Conservation (phyloP, 2,797 vertebrate species). For the Mus spretus region DNA sequence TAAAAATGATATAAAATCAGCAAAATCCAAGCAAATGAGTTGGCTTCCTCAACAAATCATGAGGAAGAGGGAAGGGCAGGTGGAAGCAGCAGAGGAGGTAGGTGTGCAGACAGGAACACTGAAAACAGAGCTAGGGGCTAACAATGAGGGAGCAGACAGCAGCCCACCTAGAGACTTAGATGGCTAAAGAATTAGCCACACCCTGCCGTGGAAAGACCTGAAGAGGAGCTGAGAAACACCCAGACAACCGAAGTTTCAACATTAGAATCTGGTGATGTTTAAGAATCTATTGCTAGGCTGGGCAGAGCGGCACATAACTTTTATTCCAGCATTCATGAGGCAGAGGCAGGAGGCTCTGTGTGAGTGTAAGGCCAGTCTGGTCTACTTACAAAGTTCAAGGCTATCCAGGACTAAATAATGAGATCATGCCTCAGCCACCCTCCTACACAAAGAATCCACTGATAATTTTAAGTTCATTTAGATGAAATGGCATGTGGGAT, state of each 20-base stretch:
- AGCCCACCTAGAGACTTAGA: neutral
- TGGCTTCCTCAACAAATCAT: neutral
- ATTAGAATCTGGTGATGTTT: neutral
- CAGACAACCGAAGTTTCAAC: neutral
- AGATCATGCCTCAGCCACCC: neutral
- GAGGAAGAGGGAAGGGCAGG: neutral
- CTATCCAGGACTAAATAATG: neutral
- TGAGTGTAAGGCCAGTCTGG: neutral
- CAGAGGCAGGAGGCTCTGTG: neutral
- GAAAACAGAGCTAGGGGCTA: neutral
- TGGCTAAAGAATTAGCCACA: neutral
- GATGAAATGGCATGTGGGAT: neutral
- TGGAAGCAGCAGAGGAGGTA: neutral
- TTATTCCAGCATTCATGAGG: neutral
- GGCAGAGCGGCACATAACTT: neutral
- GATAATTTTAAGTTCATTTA: too few relatives aligned
- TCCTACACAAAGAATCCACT: neutral
- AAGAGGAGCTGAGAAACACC: neutral
- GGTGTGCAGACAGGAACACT: neutral
- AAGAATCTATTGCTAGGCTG: neutral
- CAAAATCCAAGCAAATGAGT: neutral
- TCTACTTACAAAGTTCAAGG: neutral
- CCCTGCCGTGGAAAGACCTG: neutral
- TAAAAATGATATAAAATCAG: neutral
- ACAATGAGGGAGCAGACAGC: rapidly evolving